Evolutionary conservation across 2,113 vertebrate genomes (phyloP), one percentile per base, ranked within the genome.

Genomic region (Zapus hudsonius): DNA sequence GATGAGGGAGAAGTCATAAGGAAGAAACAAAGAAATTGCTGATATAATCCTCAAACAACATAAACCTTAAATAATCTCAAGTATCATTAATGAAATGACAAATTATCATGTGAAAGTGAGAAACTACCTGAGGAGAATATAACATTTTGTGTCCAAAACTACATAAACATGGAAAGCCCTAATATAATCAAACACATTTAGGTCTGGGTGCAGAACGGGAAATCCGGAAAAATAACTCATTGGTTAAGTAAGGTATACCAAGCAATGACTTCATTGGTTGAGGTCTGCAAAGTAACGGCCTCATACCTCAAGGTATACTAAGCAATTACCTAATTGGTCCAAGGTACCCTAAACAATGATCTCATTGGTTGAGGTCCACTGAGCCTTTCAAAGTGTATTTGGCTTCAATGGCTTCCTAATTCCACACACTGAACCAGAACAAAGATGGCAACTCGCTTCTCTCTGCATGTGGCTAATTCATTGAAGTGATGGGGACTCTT

Each of bases 41-140:
- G 74, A n/a, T 79, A n/a, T 55, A 47, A 78, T 76, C 94, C 73
- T n/a, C n/a, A n/a, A n/a, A n/a, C n/a, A n/a, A n/a, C n/a, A n/a
- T 55, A 47, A 78, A 73, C 94, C 73, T 82, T 42, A 89, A 90
- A 84, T 81, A 85, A 83, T 59, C 52, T 74, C 10, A 80, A 61
- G 7, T 57, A 83, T 22, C 7, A 81, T 52, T 36, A 84, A 87
- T 76, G 52, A 90, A 93, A 87, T 1, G 9, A 57, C 22, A 95
- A 78, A 38, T 81, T 38, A 85, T 33, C 33, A 81, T 81, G 15
- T 47, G 0, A 27, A 80, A 93, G 84, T 33, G 3, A 87, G 42
- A 6, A 92, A 78, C 25, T 76, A 81, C 6, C 76, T 9, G 85
- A 93, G 19, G 3, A 72, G 6, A 92, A 3, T 15, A 76, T 9